These are phyloP conservation scores for Drosophila arizonae DNA, from an alignment of 1,140 invertebrate species.

Conservation along the genomic window DNA sequence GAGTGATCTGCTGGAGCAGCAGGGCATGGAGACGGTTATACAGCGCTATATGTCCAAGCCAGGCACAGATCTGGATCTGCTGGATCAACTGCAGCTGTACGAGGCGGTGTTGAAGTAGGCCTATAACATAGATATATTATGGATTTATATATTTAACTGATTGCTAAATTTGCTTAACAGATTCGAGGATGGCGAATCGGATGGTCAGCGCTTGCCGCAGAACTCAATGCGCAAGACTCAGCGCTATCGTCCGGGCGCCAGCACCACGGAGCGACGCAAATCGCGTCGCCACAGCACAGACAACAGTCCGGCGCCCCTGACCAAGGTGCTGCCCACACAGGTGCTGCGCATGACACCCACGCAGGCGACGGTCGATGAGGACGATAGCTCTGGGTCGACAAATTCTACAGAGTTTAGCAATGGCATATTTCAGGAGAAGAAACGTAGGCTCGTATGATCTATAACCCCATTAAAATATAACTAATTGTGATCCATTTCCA, in stretches of 20 bases:
- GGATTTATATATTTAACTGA: constrained; percentile 47
- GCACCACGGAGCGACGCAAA: constrained; percentile 88
- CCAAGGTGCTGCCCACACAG: constrained; percentile 70
- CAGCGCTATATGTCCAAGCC: constrained; percentile 96
- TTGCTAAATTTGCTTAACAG: constrained; percentile 20
- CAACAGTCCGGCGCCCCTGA: constrained; percentile 84
- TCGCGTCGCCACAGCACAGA: constrained; percentile 89
- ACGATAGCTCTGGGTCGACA: constrained; percentile 82
- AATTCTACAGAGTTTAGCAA: constrained; percentile 77
- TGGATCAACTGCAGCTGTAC: constrained; percentile 97
- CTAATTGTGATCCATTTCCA: not conserved
- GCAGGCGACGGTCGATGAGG: constrained; percentile 79
- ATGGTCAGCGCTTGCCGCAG: constrained; percentile 85
- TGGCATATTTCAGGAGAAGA: constrained; percentile 73
- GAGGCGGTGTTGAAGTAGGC: constrained; percentile 95
- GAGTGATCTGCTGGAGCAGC: constrained; percentile 97
- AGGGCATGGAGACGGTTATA: constrained; percentile 96
- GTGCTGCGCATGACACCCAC: constrained; percentile 69
- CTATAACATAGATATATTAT: not conserved
- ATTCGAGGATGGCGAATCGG: constrained; percentile 82
- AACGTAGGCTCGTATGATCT: constrained; percentile 47
- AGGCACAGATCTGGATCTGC: constrained; percentile 95
- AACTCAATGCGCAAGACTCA: constrained; percentile 91
- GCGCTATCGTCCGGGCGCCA: constrained; percentile 86
- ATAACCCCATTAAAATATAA: not conserved